Percentiles rank a stretch among this genome's conserved stretches.
Evolutionary conservation across 2,113 vertebrate genomes (phyloP).

Genomic region (Brachirus orientalis): DNA sequence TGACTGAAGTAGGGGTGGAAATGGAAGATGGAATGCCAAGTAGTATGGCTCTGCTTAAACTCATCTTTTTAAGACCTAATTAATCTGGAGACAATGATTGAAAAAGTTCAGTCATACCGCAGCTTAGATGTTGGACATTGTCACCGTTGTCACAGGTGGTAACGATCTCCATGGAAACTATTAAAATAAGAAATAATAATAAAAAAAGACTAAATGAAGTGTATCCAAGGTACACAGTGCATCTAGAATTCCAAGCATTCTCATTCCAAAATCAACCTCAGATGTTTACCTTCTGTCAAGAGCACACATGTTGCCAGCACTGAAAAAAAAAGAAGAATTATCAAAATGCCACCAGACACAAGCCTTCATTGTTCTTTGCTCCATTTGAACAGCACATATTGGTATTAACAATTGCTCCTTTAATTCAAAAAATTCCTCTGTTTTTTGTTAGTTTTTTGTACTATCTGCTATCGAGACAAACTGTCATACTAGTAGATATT

Average conservation of each 20-base stretch:
- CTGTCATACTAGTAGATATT: no score
- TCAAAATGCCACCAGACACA: not conserved
- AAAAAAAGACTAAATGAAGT: not conserved
- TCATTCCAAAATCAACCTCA: no score
- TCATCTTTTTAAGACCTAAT: no score
- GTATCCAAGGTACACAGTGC: not conserved
- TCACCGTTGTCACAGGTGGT: not conserved
- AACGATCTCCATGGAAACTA: constrained; percentile 9
- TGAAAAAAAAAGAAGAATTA: constrained; percentile 16
- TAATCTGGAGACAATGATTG: not conserved
- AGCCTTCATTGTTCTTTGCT: no score
- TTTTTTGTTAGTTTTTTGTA: no score
- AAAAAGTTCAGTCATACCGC: constrained; percentile 33
- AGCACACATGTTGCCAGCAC: constrained; percentile 43
- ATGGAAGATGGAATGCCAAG: no score
- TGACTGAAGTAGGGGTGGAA: no score
- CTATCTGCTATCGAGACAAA: no score
- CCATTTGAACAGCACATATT: no score
- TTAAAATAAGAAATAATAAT: constrained; percentile 2
- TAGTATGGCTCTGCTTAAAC: no score
- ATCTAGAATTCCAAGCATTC: not conserved
- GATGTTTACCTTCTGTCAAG: constrained; percentile 39
- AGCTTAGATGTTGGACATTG: constrained; percentile 35
- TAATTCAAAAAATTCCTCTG: no score
- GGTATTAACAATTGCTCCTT: no score